phyloP scores from a whole-genome alignment of 2,797 vertebrate species.

The Gallinago nigripennis region DNA sequence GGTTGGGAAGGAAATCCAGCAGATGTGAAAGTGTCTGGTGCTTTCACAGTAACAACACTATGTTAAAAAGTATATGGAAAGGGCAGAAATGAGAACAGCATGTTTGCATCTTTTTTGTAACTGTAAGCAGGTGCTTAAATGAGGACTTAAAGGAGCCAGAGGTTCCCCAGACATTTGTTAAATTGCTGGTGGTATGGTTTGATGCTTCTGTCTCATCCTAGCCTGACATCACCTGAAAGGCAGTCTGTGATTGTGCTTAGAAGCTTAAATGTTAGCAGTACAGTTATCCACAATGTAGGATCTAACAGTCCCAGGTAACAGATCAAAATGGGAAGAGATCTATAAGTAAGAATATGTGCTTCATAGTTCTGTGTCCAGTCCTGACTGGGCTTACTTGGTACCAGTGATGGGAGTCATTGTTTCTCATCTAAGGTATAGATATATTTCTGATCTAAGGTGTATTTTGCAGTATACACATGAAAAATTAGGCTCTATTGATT shows the following conservation, averaged over 20 bases:
- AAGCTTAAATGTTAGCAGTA: not conserved
- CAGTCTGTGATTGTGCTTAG: not conserved
- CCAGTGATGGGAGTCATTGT: not conserved
- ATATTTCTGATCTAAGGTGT: not conserved
- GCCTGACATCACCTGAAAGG: not conserved
- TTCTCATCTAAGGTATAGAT: not conserved
- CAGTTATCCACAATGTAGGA: not conserved
- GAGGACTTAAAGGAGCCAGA: not conserved
- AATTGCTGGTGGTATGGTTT: not conserved
- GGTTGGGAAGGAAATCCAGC: not conserved
- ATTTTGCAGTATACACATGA: no score
- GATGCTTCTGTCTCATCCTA: not conserved
- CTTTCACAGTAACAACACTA: not conserved
- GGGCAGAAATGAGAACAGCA: not conserved
- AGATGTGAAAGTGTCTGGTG: not conserved
- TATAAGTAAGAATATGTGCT: not conserved
- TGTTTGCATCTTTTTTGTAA: not conserved
- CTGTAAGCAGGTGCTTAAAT: not conserved
- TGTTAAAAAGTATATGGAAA: not conserved
- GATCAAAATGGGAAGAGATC: not conserved
- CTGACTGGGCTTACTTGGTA: not conserved
- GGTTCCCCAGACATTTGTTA: not conserved
- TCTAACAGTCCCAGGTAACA: not conserved
- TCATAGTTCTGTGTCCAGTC: not conserved
- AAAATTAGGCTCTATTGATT: not conserved